These are phyloP conservation scores for Psococerastis gibbosa DNA, from an alignment of 2,888 invertebrate genomes.

Conservation along the genomic window DNA sequence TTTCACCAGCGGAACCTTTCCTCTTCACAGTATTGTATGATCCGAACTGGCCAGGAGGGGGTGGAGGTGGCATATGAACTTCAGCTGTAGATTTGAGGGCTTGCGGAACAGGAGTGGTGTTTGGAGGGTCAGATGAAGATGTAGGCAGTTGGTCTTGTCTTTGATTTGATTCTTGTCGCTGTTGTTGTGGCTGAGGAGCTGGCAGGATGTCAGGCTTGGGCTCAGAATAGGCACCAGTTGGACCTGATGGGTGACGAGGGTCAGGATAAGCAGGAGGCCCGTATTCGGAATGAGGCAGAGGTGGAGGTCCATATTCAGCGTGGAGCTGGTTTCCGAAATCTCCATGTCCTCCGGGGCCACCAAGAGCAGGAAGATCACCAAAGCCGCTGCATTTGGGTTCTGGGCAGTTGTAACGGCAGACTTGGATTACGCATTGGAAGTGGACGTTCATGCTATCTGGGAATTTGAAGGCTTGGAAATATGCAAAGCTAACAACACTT, in stretches of 20 bases:
- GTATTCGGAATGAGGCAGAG: conserved; percentile 41
- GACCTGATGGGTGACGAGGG: conserved; percentile 71
- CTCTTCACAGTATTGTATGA: conserved; percentile 69
- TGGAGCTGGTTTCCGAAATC: conserved; percentile 29
- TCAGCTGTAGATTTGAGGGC: conserved; percentile 37
- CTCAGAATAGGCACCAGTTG: conserved; percentile 64
- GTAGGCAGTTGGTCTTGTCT: too few relatives aligned
- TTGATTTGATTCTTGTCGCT: too few relatives aligned
- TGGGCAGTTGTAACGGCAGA: conserved; percentile 82
- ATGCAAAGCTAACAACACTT: conserved; percentile 83
- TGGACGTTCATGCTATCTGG: conserved; percentile 94
- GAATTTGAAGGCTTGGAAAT: conserved; percentile 94
- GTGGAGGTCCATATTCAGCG: conserved; percentile 52
- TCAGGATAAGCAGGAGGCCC: conserved; percentile 67
- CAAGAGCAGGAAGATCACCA: conserved; percentile 23
- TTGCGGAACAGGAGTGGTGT: conserved; percentile 33
- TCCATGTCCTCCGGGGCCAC: conserved; percentile 29
- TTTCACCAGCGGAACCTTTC: conserved; percentile 43
- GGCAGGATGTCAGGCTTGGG: conserved; percentile 62
- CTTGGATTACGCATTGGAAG: conserved; percentile 92
- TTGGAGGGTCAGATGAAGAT: conserved; percentile 36
- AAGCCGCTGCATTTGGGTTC: conserved; percentile 67
- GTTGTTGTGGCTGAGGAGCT: conserved; percentile 53
- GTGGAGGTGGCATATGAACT: conserved; percentile 59
- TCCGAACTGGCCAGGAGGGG: conserved; percentile 60